Conservation (phyloP, 92 coral and sea anemone genomes). For the Nematostella vectensis region DNA sequence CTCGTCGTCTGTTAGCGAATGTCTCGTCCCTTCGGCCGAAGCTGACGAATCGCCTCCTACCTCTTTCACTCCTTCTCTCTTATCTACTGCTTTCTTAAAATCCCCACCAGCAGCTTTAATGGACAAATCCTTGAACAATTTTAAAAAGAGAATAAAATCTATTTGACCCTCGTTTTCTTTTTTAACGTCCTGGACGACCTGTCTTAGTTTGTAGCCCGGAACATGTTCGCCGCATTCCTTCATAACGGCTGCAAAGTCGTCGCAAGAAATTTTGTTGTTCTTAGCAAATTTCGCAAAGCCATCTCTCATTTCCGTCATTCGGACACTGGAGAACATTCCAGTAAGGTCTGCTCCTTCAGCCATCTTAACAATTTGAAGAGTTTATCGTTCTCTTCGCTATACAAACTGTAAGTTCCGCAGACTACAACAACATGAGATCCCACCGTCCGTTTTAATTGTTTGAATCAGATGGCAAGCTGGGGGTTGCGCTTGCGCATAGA, state of each 20-base stretch:
- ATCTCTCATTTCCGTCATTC: constrained; percentile 69
- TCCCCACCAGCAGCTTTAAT: constrained; percentile 76
- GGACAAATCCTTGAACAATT: constrained; percentile 63
- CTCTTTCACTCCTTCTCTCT: constrained; percentile 57
- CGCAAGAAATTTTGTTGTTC: constrained; percentile 35
- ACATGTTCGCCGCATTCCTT: constrained; percentile 85
- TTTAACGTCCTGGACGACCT: constrained; percentile 52
- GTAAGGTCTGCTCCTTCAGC: constrained; percentile 50
- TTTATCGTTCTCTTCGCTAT: too few species aligned
- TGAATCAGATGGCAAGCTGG: too few species aligned
- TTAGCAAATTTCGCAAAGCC: constrained; percentile 65
- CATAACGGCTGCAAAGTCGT: constrained; percentile 68
- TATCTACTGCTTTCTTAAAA: constrained; percentile 69
- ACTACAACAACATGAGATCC: too few species aligned
- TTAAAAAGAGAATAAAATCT: constrained; percentile 62
- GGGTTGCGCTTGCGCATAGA: too few species aligned
- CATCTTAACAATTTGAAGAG: constrained; percentile 5
- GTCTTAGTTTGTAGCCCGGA: constrained; percentile 72
- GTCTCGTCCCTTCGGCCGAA: constrained; percentile 88
- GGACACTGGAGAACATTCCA: constrained; percentile 58
- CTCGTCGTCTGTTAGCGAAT: constrained; percentile 89
- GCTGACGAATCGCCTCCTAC: constrained; percentile 53
- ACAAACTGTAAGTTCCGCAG: too few species aligned
- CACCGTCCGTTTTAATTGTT: too few species aligned
- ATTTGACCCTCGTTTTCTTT: constrained; percentile 50